These are phyloP conservation scores for Battus philenor DNA, from an alignment of 1,140 invertebrate genomes.

Conservation along the genomic window DNA sequence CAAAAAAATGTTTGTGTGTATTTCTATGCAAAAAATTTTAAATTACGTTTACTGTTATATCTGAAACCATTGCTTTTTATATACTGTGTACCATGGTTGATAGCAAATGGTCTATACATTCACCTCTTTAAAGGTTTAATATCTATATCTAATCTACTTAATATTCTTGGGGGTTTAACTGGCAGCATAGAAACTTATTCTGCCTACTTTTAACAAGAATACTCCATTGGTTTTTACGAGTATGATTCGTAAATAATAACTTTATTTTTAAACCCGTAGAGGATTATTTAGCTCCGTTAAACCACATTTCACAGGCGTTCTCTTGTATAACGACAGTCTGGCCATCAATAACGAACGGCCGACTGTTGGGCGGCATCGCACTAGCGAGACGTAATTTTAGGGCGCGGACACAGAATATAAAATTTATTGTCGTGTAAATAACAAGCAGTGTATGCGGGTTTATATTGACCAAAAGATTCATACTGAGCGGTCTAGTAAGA, in stretches of 20 bases:
- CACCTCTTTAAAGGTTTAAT: too few species aligned
- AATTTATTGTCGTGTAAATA: constrained; percentile 15
- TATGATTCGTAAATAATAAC: too few species aligned
- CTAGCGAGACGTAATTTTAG: constrained; percentile 13
- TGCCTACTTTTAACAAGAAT: too few species aligned
- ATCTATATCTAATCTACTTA: too few species aligned
- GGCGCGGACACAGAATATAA: constrained; percentile 14
- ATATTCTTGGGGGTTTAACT: background rate
- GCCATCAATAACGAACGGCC: constrained; percentile 3
- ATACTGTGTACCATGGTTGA: too few species aligned
- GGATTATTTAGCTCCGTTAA: background rate
- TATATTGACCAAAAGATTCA: too few species aligned
- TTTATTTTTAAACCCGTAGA: background rate
- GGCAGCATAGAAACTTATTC: background rate
- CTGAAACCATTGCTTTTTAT: too few species aligned
- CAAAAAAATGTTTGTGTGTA: too few species aligned
- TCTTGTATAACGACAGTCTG: background rate
- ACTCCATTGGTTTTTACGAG: too few species aligned
- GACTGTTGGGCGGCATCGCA: background rate
- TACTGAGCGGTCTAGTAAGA: too few species aligned
- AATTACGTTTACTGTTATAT: background rate
- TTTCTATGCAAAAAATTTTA: background rate
- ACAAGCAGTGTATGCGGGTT: background rate
- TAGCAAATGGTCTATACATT: too few species aligned
- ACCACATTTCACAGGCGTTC: background rate